Evolutionary conservation across 2,797 vertebrate genomes (phyloP), one percentile per base, ranked within the genome.

Genomic region (Molossus molossus): DNA sequence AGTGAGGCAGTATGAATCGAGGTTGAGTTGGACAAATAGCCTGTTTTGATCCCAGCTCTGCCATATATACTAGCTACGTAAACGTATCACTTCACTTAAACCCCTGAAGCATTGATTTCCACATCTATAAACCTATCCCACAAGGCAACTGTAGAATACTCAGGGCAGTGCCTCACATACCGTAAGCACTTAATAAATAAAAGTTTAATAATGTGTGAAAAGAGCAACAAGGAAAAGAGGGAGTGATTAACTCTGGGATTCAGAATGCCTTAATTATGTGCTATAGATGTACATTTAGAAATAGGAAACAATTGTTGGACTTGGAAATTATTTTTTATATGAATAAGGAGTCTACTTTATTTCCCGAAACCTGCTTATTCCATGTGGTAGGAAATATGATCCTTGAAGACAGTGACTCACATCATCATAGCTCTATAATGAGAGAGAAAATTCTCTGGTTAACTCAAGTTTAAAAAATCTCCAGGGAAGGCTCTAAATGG

Each of bases 361-460:
- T 93, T 45, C 75, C 60, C 33, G 45, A 88, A 82, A 84, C 20
- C 82, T 87, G 13, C 64, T 94, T 75, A 92, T 86, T 75, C 62
- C 33, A 62, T 21, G 37, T 87, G 57, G 27, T 87, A 80, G 58
- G 87, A 79, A 93, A 75, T 14, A 48, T 87, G 87, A 57, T 53
- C 25, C 57, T 37, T 91, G 45, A 40, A 60, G 79, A 85, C 65
- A 85, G 20, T 70, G 55, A 93, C 60, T 95, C 86, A 93, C 4
- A 80, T 90, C 50, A 27, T 86, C 73, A 70, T 2, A 80, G 33
- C 79, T 87, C 77, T 29, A n/a, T 58, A 96, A 84, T 5, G 55
- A 69, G 67, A 87, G 62, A 79, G 62, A 73, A 92, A 62, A 89
- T 72, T 48, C 70, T 87, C 57, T 37, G 21, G 76, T 73, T 55